phyloP scores from a whole-genome alignment of 2,113 vertebrate genomes.

The Australoheros scitulus region DNA sequence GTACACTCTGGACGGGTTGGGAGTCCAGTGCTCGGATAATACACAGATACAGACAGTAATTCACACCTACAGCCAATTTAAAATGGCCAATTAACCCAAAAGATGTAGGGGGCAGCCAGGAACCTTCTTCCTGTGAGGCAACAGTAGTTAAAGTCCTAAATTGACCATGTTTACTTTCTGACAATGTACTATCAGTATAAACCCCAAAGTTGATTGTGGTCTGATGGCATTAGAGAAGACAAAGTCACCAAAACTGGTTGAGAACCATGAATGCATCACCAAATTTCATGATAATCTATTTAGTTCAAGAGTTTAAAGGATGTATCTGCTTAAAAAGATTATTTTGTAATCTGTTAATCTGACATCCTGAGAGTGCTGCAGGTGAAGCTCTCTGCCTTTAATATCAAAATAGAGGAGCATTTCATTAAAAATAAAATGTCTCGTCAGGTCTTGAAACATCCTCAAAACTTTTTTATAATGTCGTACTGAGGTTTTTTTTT shows the following conservation, averaged over 20 bases:
- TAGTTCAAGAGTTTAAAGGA: background rate
- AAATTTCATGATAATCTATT: background rate
- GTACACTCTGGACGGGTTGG: fast-evolving
- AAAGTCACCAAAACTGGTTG: background rate
- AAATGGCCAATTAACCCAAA: background rate
- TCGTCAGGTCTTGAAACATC: too few relatives aligned
- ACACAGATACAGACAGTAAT: background rate
- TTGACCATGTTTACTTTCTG: too few relatives aligned
- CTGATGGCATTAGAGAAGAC: background rate
- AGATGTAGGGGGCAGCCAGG: background rate
- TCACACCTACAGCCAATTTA: background rate
- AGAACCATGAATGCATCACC: background rate
- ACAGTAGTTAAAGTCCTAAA: too few relatives aligned
- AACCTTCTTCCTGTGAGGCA: too few relatives aligned
- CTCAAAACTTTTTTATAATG: too few relatives aligned
- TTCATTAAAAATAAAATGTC: background rate
- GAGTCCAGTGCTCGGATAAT: too few relatives aligned
- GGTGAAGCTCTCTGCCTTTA: background rate
- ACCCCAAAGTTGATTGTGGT: too few relatives aligned
- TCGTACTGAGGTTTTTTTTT: background rate
- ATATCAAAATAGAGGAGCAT: background rate
- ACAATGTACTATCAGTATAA: too few relatives aligned
- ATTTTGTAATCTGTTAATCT: background rate
- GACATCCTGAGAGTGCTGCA: background rate
- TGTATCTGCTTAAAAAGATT: background rate